phyloP scores from a whole-genome alignment of 2,113 vertebrate species.

The Brienomyrus longianalis region DNA sequence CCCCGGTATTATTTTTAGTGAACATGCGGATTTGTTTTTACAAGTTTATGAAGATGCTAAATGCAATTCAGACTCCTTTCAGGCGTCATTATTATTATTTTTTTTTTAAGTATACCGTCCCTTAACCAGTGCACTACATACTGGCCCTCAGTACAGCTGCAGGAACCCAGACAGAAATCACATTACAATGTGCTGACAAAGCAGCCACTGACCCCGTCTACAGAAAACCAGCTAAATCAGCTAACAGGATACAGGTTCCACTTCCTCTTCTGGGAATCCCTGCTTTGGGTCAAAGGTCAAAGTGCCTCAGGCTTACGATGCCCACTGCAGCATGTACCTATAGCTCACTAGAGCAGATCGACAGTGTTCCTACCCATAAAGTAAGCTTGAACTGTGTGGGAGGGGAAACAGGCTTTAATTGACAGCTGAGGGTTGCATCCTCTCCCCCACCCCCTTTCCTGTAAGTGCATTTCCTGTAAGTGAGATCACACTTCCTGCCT shows the following conservation, averaged over 20 bases:
- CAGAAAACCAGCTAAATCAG: not conserved
- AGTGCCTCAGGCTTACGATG: not conserved
- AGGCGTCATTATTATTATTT: not conserved
- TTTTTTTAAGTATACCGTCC: not conserved
- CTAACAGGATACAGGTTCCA: not conserved
- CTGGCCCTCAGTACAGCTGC: not conserved
- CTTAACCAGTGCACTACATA: not conserved
- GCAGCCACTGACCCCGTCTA: not conserved
- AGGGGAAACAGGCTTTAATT: not conserved
- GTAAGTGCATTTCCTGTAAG: conserved; percentile 42
- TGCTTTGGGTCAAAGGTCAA: not conserved
- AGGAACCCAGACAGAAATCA: not conserved
- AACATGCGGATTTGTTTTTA: not conserved
- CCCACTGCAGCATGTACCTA: not conserved
- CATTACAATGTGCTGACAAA: not conserved
- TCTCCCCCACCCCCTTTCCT: not conserved
- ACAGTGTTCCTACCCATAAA: not conserved
- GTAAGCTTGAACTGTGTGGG: not conserved
- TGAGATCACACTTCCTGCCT: conserved; percentile 39
- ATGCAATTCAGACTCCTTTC: not conserved
- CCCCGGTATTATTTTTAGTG: not conserved
- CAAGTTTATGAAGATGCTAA: not conserved
- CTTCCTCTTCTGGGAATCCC: not conserved
- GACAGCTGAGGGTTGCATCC: not conserved
- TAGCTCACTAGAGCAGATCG: not conserved